Conservation (phyloP, 2,797 vertebrate species). For the Peromyscus nudipes region DNA sequence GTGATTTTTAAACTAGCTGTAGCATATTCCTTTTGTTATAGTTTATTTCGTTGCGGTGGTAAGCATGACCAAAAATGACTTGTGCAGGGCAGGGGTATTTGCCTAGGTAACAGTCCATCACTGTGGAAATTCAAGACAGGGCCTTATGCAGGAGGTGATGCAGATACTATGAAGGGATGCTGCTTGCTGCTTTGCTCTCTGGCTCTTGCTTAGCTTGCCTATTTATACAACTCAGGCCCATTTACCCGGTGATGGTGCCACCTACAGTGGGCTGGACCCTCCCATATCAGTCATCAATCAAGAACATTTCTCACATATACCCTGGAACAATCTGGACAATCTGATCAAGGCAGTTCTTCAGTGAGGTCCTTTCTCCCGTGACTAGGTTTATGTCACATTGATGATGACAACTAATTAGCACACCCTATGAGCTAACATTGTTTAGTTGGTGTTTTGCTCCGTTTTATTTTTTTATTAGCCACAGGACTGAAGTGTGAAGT, state of each 20-base stretch:
- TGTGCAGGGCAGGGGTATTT: not conserved
- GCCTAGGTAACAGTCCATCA: not conserved
- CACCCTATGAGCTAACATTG: conserved; percentile 59
- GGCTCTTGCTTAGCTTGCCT: not conserved
- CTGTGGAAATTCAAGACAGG: not conserved
- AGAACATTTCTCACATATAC: not conserved
- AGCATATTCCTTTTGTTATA: conserved; percentile 49
- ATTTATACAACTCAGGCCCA: not conserved
- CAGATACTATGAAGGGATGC: not conserved
- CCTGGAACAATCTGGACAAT: not conserved
- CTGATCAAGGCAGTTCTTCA: not conserved
- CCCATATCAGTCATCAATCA: not conserved
- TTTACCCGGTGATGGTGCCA: not conserved
- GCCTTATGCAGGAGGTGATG: not conserved
- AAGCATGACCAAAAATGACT: not conserved
- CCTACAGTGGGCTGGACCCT: not conserved
- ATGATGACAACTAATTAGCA: not conserved
- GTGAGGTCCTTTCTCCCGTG: not conserved
- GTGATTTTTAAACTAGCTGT: conserved; percentile 66
- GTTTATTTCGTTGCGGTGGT: not conserved
- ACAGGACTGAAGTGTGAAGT: conserved; percentile 64
- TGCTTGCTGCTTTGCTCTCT: not conserved
- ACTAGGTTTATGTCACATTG: not conserved
- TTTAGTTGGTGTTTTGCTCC: conserved; percentile 33
- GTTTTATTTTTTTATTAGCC: conserved; percentile 62